Base-by-base conservation (phyloP, 2,888 invertebrate genomes). In the Drosophila atroscutellata region DNA sequence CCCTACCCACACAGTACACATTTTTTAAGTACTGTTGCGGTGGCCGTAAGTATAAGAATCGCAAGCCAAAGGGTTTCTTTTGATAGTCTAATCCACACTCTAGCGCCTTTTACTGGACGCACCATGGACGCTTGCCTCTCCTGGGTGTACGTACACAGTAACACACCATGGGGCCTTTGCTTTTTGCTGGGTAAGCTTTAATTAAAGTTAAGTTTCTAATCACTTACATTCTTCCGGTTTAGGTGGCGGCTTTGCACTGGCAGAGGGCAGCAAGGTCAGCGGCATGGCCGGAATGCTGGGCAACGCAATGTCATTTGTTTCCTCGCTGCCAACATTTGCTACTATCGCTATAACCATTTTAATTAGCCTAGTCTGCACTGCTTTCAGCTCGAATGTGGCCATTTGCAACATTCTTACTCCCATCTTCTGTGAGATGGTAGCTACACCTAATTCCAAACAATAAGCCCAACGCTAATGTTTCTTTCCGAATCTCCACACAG, bases 211-310 rank as follows among this genome's bases (percentile, higher is more conserved):
- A 24, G 26, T 37, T 13, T 18, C 24, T 6, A 55, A 39, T 26
- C 7, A 20, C 9, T 18, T 20, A 6, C 28, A 3, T 42, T 13
- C 1, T 55, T 20, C 2, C 26, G 18, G 13, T 11, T 47, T 24
- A 95, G 96, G 98, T 47, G 98, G 98, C 5, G 98, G 98, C 0
- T 97, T 98, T 93, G 97, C 98, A 0, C 94, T 98, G 61, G 97
- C 98, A 0, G 96, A 96, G 78, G 98, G 96, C 60, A 96, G 96
- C 82, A 96, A 96, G 77, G 95, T 94, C 2, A 97, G 97, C 0
- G 96, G 96, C 0, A 94, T 98, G 86, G 97, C 97, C 0, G 91
- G 93, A 30, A 94, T 96, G 94, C 94, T 98, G 56, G 97, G 97
- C 0, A 91, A 94, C 0, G 94, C 95, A 2, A 93, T 98, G n/a